A percentile compares a stretch with the other conserved stretches of the same genome.
Conservation (phyloP, 2,888 invertebrate species). For the Drosophila neotestacea region DNA sequence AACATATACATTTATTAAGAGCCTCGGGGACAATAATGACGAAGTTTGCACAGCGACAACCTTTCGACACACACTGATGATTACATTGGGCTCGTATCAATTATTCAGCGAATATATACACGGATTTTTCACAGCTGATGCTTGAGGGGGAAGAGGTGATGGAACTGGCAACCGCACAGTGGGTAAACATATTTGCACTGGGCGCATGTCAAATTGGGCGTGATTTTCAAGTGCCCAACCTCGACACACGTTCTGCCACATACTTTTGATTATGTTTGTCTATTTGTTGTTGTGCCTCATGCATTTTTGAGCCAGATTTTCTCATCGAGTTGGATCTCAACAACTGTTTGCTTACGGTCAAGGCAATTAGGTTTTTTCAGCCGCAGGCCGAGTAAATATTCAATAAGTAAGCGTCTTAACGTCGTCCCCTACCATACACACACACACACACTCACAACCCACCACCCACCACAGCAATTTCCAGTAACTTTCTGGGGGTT, state of each 20-base stretch:
- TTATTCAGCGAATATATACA: conserved; percentile 75
- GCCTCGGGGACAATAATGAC: conserved; percentile 66
- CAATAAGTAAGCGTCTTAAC: conserved; percentile 80
- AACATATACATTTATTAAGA: conserved; percentile 53
- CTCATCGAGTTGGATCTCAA: not conserved
- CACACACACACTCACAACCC: conserved; percentile 5
- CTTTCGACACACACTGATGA: conserved; percentile 42
- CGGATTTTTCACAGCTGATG: conserved; percentile 62
- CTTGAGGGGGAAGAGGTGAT: not conserved
- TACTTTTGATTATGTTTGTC: conserved; percentile 80
- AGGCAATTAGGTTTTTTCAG: conserved; percentile 77
- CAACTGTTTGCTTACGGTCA: conserved; percentile 76
- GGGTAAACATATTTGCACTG: conserved; percentile 68
- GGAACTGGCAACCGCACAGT: conserved; percentile 29
- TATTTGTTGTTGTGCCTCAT: conserved; percentile 71
- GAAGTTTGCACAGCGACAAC: conserved; percentile 63
- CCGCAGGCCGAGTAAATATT: conserved; percentile 71
- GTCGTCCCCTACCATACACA: conserved; percentile 19
- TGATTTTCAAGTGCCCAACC: conserved; percentile 72
- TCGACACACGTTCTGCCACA: conserved; percentile 36
- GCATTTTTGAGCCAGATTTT: conserved; percentile 68
- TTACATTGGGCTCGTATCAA: conserved; percentile 67
- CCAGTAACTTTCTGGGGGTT: not conserved
- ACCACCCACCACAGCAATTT: conserved; percentile 3
- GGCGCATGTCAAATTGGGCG: conserved; percentile 81